Percentiles rank a stretch among this genome's conserved stretches.
These are phyloP conservation scores for Gymnosoma rotundatum DNA, from an alignment of 2,888 invertebrate genomes.

Conservation along the genomic window DNA sequence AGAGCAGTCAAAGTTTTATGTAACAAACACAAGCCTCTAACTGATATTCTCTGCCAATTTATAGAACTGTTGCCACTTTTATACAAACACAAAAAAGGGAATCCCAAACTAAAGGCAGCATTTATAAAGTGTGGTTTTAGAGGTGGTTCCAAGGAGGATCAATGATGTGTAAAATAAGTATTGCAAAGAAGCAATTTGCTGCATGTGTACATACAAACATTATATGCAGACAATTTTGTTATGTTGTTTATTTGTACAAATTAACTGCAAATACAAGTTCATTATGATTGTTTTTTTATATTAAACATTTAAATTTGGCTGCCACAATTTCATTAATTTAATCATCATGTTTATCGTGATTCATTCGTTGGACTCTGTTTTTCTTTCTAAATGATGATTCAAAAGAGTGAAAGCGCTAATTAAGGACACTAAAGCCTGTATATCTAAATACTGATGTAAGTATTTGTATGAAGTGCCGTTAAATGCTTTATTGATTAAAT, in stretches of 20 bases:
- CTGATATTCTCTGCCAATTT: no score
- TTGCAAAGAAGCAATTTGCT: conserved; percentile 36
- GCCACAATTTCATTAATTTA: conserved; percentile 17
- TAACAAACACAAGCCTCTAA: neutral
- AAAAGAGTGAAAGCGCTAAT: conserved; percentile 48
- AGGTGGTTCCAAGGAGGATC: conserved; percentile 64
- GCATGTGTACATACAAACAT: neutral
- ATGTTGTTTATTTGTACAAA: conserved; percentile 58
- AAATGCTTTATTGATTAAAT: conserved; percentile 61
- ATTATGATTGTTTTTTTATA: conserved; percentile 38
- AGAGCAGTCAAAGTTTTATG: conserved; percentile 42
- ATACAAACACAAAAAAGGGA: neutral
- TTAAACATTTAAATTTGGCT: no score
- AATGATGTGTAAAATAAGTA: conserved; percentile 35
- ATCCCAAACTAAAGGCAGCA: conserved; percentile 4
- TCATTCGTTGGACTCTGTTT: neutral
- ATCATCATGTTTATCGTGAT: conserved; percentile 2
- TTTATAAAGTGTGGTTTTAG: conserved; percentile 50
- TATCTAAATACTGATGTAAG: neutral
- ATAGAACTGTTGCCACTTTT: neutral
- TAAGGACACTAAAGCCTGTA: conserved; percentile 16
- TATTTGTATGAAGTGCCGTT: conserved; percentile 12
- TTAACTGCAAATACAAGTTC: conserved; percentile 63
- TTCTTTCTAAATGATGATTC: conserved; percentile 2
- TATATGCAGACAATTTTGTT: neutral